phyloP scores from a whole-genome alignment of 2,888 invertebrate species.

The Pterobdella sp. region DNA sequence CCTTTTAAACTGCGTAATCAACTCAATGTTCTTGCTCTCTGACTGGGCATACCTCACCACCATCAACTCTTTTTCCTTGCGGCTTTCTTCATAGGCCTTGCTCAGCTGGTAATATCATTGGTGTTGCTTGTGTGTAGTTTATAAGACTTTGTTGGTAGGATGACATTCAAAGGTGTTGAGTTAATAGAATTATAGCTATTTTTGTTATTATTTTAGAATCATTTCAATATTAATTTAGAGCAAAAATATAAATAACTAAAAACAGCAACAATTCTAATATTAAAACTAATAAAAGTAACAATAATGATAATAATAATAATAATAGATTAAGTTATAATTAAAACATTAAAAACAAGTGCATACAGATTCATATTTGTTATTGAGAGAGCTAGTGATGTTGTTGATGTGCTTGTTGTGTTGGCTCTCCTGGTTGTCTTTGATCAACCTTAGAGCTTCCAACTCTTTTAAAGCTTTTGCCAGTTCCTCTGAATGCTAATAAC shows the following conservation, averaged over 20 bases:
- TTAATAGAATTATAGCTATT: not conserved
- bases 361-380: slow-evolving; percentile 6
- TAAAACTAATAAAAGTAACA: no score
- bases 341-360: no score
- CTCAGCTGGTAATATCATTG: slow-evolving; percentile 41
- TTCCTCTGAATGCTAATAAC: not conserved
- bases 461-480: not conserved
- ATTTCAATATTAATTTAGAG: not conserved
- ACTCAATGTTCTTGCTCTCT: slow-evolving; percentile 47
- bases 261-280: not conserved
- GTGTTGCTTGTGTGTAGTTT: not conserved
- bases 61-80: slow-evolving; percentile 47
- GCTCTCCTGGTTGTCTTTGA: slow-evolving; percentile 20
- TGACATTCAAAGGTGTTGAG: not conserved
- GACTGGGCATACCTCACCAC: slow-evolving; percentile 49
- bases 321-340: not conserved
- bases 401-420: slow-evolving; percentile 10
- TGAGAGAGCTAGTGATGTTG: not conserved
- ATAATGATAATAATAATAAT: no score
- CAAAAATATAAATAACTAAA: not conserved
- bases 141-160: not conserved
- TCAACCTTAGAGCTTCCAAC: slow-evolving; percentile 15
- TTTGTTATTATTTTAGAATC: not conserved
- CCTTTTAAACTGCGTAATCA: slow-evolving; percentile 36
- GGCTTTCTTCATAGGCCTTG: slow-evolving; percentile 44